Evolutionary conservation across 2,888 invertebrate genomes (phyloP), one percentile per base, ranked within the genome.

Genomic region (Drosophila helvetica): DNA sequence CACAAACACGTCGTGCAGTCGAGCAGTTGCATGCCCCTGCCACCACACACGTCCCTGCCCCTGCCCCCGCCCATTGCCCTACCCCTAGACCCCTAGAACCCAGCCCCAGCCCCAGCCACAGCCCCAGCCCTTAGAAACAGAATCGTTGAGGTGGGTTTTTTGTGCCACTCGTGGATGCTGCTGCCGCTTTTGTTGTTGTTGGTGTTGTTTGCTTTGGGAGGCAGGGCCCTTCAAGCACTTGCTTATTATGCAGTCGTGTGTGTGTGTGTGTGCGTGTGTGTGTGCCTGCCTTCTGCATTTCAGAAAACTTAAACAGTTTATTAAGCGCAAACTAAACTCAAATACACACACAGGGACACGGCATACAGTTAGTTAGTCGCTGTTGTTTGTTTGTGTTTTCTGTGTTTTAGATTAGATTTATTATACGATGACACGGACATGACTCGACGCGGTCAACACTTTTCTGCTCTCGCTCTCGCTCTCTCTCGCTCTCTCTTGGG

Each of bases 291-390:
- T 65, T 66, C 56, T 55, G 62, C 69, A 74, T 68, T 74, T 69
- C 52, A 66, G n/a, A 15, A 64, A 80, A 77, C 74, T 76, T 72
- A 67, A 74, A 71, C 67, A 77, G 69, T 67, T 81, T 77, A 63
- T 67, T 63, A 77, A 62, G 69, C 63, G 54, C 42, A 77, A 46
- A 58, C 30, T 45, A 48, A 64, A 25, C n/a, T 43, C 51, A 46
- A 61, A 48, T 55, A 27, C 54, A 63, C 38, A 65, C 52, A 22
- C 25, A 25, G 25, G 38, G 38, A 15, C 15, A 33, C 12, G 33
- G 12, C 3, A 6, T 15, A 15, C 38, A 38, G 38, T 38, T 38
- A 38, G 38, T 15, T 38, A 38, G 15, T 38, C 38, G 38, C 38
- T 15, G 25, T 12, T 33, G 33, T 38, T n/a, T 12, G 9, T 17